phyloP scores from a whole-genome alignment of 2,797 vertebrate species.

The Hapalemur alaotrensis region DNA sequence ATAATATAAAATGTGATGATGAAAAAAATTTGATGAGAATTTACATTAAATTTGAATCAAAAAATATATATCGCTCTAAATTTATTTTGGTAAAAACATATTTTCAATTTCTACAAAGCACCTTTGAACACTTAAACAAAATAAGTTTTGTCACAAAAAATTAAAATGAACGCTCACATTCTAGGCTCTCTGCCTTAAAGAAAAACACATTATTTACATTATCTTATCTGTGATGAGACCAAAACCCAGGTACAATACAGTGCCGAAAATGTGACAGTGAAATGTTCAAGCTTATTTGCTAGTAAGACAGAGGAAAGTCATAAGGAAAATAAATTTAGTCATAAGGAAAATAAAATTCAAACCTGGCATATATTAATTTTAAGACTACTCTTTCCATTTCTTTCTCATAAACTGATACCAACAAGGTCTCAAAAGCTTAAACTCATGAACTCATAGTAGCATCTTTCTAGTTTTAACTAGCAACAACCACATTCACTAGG shows the following conservation, averaged over 20 bases:
- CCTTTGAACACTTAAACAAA: conserved; percentile 14
- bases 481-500: conserved; percentile 70
- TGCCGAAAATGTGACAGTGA: background rate
- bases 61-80: background rate
- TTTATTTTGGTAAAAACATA: conserved; percentile 5
- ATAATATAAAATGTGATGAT: background rate
- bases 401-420: conserved; percentile 13
- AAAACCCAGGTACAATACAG: background rate
- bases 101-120: background rate
- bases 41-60: background rate
- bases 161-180: background rate
- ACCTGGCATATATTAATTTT: background rate
- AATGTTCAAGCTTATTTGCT: conserved; percentile 14
- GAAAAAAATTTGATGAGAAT: background rate
- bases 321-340: background rate
- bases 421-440: conserved; percentile 22
- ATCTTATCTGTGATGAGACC: background rate
- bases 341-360: conserved; percentile 7
- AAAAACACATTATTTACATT: background rate
- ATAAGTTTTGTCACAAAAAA: conserved; percentile 31
- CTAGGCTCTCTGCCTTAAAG: background rate
- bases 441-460: background rate
- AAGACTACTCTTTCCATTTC: conserved; percentile 1
- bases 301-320: background rate
- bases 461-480: conserved; percentile 65